phyloP scores from a whole-genome alignment of 2,113 vertebrate genomes.

The Geothlypis trichas region DNA sequence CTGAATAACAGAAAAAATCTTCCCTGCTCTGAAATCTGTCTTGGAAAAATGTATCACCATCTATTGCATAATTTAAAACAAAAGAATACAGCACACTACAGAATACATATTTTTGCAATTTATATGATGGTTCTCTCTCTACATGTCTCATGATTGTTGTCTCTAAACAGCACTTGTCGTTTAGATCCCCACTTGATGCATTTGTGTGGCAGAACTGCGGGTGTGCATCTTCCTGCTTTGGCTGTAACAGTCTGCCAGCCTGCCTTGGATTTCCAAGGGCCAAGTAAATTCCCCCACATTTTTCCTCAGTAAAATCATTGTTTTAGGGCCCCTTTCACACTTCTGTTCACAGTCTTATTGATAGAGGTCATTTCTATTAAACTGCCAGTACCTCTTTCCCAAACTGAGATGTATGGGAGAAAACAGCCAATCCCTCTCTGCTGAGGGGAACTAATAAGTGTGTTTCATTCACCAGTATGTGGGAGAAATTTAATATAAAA shows the following conservation, averaged over 20 bases:
- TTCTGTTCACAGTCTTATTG: background rate
- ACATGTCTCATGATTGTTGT: background rate
- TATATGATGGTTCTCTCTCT: background rate
- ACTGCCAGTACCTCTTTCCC: background rate
- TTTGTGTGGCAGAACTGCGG: background rate
- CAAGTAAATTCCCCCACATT: background rate
- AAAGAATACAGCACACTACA: background rate
- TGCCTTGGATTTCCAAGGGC: background rate
- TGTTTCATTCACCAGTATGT: background rate
- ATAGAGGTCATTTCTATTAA: background rate
- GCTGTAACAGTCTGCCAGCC: background rate
- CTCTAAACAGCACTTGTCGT: background rate
- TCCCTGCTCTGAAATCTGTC: background rate
- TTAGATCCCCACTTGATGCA: background rate
- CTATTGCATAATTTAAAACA: background rate
- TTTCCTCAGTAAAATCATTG: background rate
- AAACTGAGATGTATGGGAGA: background rate
- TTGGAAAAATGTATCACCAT: background rate
- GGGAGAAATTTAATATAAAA: background rate
- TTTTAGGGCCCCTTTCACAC: background rate
- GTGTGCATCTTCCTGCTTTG: background rate
- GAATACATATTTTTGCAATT: background rate
- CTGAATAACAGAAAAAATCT: background rate
- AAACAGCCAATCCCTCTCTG: background rate
- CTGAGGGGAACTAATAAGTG: background rate